phyloP scores from a whole-genome alignment of 2,113 vertebrate species.

The Formicarius rufipectus region DNA sequence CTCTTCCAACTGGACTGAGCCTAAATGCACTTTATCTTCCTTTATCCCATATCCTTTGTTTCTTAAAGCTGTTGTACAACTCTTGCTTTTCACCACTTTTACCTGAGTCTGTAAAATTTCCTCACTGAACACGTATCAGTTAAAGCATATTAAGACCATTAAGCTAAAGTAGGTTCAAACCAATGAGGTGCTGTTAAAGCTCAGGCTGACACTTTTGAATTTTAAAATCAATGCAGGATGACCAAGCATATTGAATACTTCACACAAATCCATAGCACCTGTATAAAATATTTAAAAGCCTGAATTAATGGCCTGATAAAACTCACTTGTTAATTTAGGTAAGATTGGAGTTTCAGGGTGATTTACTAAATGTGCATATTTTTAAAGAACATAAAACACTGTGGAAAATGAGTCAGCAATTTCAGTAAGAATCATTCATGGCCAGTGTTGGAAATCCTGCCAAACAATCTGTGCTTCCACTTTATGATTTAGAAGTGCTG shows the following conservation, averaged over 20 bases:
- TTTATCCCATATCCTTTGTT: neutral
- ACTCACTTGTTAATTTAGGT: slow-evolving; percentile 25
- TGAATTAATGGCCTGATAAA: slow-evolving; percentile 45
- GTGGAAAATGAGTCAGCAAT: slow-evolving; percentile 28
- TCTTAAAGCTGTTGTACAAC: neutral
- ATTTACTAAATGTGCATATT: neutral
- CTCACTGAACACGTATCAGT: neutral
- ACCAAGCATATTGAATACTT: slow-evolving; percentile 39
- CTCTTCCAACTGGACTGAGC: neutral
- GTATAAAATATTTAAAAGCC: slow-evolving; percentile 33
- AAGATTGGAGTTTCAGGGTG: neutral
- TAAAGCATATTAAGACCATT: slow-evolving; percentile 8
- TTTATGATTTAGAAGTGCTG: neutral
- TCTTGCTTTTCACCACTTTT: neutral
- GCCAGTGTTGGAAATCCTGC: neutral
- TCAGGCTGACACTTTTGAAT: slow-evolving; percentile 10
- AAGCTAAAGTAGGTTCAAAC: slow-evolving; percentile 26
- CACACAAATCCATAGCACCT: neutral
- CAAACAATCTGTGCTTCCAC: neutral
- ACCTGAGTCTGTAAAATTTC: slow-evolving; percentile 9
- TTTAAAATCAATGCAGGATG: slow-evolving; percentile 55
- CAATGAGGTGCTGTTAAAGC: slow-evolving; percentile 5
- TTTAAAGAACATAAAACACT: neutral
- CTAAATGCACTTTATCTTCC: neutral
- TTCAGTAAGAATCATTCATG: neutral